These are phyloP conservation scores for Theonella swinhoei DNA, from an alignment of 37 sponge, comb jelly and placozoan genomes.

Conservation along the genomic window DNA sequence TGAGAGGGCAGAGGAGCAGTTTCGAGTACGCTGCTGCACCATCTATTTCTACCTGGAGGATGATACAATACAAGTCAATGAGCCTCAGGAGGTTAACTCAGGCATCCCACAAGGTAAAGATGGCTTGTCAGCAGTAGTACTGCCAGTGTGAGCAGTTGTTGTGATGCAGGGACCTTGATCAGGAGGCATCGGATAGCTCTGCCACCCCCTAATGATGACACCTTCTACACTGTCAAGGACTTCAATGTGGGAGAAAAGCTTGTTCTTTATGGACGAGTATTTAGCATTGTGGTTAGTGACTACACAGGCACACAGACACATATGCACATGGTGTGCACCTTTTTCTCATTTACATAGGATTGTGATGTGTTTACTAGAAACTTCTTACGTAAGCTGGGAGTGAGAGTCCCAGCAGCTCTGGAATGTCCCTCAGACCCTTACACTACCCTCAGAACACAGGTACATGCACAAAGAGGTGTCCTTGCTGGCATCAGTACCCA, in stretches of 20 bases:
- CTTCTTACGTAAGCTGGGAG: slow-evolving; percentile 89
- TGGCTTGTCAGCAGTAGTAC: background rate
- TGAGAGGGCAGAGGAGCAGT: slow-evolving; percentile 90
- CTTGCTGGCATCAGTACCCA: background rate
- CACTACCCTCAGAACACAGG: slow-evolving; percentile 64
- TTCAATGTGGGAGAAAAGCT: slow-evolving; percentile 90
- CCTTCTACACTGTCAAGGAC: slow-evolving; percentile 92
- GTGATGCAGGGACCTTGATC: slow-evolving; percentile 80
- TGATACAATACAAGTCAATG: slow-evolving; percentile 95
- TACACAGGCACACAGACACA: too few relatives aligned
- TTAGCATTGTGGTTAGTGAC: slow-evolving; percentile 83
- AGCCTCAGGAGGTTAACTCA: slow-evolving; percentile 85
- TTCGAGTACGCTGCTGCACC: slow-evolving; percentile 79
- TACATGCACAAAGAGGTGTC: too few relatives aligned
- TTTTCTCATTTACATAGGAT: slow-evolving; percentile 44
- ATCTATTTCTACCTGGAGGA: slow-evolving; percentile 97
- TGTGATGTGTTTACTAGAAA: slow-evolving; percentile 96
- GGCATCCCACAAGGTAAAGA: slow-evolving; percentile 95
- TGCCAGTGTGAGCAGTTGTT: background rate
- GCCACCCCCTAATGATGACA: slow-evolving; percentile 92
- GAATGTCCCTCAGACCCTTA: slow-evolving; percentile 79
- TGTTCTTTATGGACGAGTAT: slow-evolving; percentile 74
- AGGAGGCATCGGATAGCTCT: slow-evolving; percentile 92
- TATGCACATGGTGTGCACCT: too few relatives aligned
- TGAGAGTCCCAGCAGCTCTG: slow-evolving; percentile 53